Base-by-base conservation (phyloP, 2,113 vertebrate species). In the Nothoprocta pentlandii region DNA sequence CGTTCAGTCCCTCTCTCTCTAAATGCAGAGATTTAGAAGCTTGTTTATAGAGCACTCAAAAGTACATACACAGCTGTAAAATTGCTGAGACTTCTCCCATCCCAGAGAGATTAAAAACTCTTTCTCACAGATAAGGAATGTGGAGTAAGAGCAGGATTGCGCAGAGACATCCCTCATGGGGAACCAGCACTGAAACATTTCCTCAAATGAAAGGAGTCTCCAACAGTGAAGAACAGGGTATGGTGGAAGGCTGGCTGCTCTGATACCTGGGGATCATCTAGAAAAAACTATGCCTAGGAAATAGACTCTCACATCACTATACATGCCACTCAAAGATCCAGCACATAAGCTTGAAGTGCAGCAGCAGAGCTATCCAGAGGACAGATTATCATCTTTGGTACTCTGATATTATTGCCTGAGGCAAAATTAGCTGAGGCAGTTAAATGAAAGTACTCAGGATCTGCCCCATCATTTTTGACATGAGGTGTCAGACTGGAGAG, bases 11-110 rank as follows among this genome's bases (percentile, higher is more conserved):
- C 32, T 74, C 41, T 61, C 58, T 80, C 53, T 88, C 69, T 44
- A 85, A 92, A 90, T 23, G 12, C 44, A 66, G 62, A 90, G 54
- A 80, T 76, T 81, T 75, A 83, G 54, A 76, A 49, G 34, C 59
- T 54, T 85, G 88, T 95, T 94, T 89, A 73, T 67, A 85, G 84
- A 93, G 66, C 42, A 71, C 83, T 88, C 73, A 64, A 26, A 95
- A 89, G 39, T 86, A 89, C 86, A 95, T 82, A 94, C 85, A 85
- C 90, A 93, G 88, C 92, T 96, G 90, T 94, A 84, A 77, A 95
- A 96, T 26, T 84, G 83, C 86, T 93, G 92, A 94, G 86, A 76
- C 54, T 93, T 93, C 91, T 96, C 93, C 93, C 93, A 74, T 49
- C 59, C 56, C 67, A 81, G 70, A 79, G 90, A 90, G 90, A 87